Evolutionary conservation across 1,140 invertebrate genomes (phyloP).

Genomic region (Drosophila bocqueti): DNA sequence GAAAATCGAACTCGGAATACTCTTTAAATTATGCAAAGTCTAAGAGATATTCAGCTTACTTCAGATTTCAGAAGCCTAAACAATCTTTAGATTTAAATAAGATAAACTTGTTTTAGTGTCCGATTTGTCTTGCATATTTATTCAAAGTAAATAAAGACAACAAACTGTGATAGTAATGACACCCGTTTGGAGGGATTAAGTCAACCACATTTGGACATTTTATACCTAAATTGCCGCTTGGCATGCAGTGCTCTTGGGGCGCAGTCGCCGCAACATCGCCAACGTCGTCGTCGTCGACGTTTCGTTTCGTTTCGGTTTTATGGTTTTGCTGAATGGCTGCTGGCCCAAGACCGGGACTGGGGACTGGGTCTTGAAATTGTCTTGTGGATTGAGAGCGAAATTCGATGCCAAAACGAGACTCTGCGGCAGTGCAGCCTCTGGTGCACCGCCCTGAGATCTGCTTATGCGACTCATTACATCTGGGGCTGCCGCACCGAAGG

Average conservation of each 20-base stretch:
- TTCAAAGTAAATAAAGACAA: neutral
- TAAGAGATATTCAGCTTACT: neutral
- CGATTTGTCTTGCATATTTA: neutral
- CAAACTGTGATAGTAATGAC: neutral
- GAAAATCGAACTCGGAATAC: conserved; percentile 7
- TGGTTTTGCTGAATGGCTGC: conserved; percentile 74
- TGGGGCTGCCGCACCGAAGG: conserved; percentile 19
- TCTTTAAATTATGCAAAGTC: neutral
- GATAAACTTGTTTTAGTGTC: neutral
- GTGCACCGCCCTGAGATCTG: conserved; percentile 21
- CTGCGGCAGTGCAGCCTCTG: conserved; percentile 32
- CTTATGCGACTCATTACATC: conserved; percentile 60
- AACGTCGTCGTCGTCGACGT: conserved; percentile 38
- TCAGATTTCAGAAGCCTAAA: no score
- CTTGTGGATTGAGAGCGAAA: conserved; percentile 54
- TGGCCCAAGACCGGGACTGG: conserved; percentile 13
- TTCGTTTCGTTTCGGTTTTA: conserved; percentile 80
- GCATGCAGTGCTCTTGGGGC: conserved; percentile 67
- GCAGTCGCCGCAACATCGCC: conserved; percentile 37
- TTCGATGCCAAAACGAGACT: conserved; percentile 68
- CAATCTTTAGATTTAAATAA: neutral
- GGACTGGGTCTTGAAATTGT: conserved; percentile 8
- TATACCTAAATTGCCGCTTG: conserved; percentile 79
- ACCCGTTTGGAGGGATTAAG: conserved; percentile 23
- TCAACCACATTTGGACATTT: conserved; percentile 78